These are phyloP conservation scores for Apotomis turbidana DNA, from an alignment of 2,888 invertebrate genomes.

Conservation along the genomic window DNA sequence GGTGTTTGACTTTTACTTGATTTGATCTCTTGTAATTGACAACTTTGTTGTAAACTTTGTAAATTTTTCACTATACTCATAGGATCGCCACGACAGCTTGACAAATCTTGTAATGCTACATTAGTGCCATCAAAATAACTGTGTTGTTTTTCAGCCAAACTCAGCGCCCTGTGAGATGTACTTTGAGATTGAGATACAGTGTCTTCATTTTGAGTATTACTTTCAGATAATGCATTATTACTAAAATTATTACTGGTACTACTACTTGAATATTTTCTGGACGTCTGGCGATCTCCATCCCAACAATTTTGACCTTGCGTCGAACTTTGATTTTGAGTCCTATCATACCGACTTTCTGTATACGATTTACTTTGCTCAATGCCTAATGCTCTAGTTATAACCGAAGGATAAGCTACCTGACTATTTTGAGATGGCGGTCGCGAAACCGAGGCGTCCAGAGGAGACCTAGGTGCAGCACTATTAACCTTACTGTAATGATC, in stretches of 20 bases:
- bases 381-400: slow-evolving; percentile 90
- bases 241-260: slow-evolving; percentile 72
- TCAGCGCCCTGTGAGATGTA: slow-evolving; percentile 74
- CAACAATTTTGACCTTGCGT: slow-evolving; percentile 78
- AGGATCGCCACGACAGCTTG: slow-evolving; percentile 89
- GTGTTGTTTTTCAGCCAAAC: slow-evolving; percentile 82
- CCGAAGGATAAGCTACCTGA: slow-evolving; percentile 91
- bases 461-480: slow-evolving; percentile 86
- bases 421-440: slow-evolving; percentile 84
- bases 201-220: slow-evolving; percentile 76
- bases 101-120: slow-evolving; percentile 87
- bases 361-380: slow-evolving; percentile 84
- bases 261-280: slow-evolving; percentile 79
- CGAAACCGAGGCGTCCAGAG: slow-evolving; percentile 87
- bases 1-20: slow-evolving; percentile 73
- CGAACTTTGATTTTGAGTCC: slow-evolving; percentile 76
- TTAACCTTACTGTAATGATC: slow-evolving; percentile 78
- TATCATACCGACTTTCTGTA: slow-evolving; percentile 82
- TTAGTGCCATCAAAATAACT: slow-evolving; percentile 86
- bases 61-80: slow-evolving; percentile 90
- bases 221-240: slow-evolving; percentile 72
- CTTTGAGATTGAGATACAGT: slow-evolving; percentile 73
- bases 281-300: slow-evolving; percentile 81
- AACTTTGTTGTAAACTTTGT: slow-evolving; percentile 85
- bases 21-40: slow-evolving; percentile 84